phyloP scores from a whole-genome alignment of 1,140 invertebrate genomes.

The Ctenoplectra terminalis region DNA sequence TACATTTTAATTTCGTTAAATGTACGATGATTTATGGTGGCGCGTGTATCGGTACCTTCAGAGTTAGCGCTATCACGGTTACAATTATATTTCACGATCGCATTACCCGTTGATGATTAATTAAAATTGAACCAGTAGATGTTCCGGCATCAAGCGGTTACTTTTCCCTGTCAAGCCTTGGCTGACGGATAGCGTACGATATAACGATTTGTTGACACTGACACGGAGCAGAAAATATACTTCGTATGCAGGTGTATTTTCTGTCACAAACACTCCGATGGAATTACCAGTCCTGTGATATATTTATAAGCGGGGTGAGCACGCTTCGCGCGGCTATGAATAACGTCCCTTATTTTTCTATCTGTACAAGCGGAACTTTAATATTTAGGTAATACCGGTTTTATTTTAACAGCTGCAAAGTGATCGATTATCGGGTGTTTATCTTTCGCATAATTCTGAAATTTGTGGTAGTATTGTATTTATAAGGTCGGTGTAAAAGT shows the following conservation, averaged over 20 bases:
- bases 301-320: conserved; percentile 55
- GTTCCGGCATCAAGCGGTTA: neutral
- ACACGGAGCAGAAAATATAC: conserved; percentile 12
- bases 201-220: conserved; percentile 32
- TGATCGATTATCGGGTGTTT: too few relatives aligned
- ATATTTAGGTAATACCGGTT: neutral
- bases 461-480: too few relatives aligned
- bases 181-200: neutral
- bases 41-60: too few relatives aligned
- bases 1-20: too few relatives aligned
- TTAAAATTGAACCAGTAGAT: neutral
- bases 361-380: conserved; percentile 4
- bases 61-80: too few relatives aligned
- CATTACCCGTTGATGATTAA: neutral
- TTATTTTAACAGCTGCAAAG: neutral
- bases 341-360: conserved; percentile 46
- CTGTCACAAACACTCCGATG: conserved; percentile 48
- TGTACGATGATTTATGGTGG: too few relatives aligned
- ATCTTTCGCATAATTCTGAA: too few relatives aligned
- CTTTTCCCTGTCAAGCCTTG: neutral
- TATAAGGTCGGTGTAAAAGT: too few relatives aligned
- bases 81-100: too few relatives aligned
- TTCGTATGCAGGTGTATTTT: conserved; percentile 1
- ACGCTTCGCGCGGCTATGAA: conserved; percentile 43
- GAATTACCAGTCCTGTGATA: conserved; percentile 38